These are phyloP conservation scores for Peromyscus eremicus DNA, from an alignment of 2,797 vertebrate species.

Conservation along the genomic window DNA sequence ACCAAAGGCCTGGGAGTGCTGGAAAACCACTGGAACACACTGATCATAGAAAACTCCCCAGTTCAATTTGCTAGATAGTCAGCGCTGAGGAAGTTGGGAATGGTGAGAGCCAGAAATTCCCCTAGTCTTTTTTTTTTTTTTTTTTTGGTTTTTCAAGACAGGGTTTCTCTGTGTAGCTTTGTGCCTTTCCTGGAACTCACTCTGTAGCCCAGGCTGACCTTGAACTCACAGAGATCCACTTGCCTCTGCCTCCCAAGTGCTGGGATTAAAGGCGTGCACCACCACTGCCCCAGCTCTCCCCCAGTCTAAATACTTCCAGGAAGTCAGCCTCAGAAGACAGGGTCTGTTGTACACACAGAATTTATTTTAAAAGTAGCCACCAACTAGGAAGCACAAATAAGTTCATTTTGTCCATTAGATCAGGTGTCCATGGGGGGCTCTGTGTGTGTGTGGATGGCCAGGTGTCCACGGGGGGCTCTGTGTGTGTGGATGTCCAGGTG, in stretches of 20 bases:
- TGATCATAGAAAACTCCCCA: not conserved
- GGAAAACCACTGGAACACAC: not conserved
- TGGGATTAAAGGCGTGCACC: too few species aligned
- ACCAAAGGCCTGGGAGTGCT: not conserved
- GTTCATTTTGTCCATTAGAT: not conserved
- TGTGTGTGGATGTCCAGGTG: not conserved
- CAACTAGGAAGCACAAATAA: not conserved
- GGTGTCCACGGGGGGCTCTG: not conserved
- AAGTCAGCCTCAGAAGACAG: constrained; percentile 12
- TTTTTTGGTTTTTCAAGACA: too few species aligned
- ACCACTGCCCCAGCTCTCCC: too few species aligned
- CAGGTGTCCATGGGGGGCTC: not conserved
- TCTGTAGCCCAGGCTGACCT: too few species aligned
- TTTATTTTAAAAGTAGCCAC: constrained; percentile 33
- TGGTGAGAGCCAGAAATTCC: not conserved
- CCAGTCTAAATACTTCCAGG: not conserved
- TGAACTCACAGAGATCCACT: too few species aligned
- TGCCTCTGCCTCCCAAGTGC: too few species aligned
- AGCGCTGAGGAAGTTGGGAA: not conserved
- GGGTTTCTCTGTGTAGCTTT: too few species aligned
- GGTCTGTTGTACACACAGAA: not conserved
- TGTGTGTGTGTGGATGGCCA: not conserved
- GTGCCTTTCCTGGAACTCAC: too few species aligned
- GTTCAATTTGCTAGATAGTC: not conserved
- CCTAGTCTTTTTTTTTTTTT: not conserved